Conservation (phyloP, 2,797 vertebrate genomes). For the Enteromius treurensis region DNA sequence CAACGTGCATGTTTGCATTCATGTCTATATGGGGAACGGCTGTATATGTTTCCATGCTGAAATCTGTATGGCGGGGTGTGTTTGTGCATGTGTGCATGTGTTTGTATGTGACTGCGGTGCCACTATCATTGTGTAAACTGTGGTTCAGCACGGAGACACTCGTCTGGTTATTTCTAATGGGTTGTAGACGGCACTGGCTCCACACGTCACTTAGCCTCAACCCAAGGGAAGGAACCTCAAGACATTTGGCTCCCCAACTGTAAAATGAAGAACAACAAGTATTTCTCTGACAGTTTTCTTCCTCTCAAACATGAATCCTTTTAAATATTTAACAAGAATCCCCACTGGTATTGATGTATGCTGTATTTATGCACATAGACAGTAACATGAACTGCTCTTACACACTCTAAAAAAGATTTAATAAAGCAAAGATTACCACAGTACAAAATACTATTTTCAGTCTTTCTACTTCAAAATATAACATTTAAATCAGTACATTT, state of each 20-base stretch:
- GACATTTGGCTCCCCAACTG: slow-evolving; percentile 34
- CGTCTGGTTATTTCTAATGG: slow-evolving; percentile 57
- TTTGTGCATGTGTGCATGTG: slow-evolving; percentile 42
- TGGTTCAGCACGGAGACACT: slow-evolving; percentile 49
- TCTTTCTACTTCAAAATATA: not conserved
- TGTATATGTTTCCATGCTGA: slow-evolving; percentile 50
- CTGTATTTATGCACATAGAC: not conserved
- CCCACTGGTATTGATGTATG: not conserved
- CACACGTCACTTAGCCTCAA: slow-evolving; percentile 51
- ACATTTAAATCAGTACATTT: not conserved
- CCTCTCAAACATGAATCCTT: not conserved
- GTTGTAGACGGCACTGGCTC: slow-evolving; percentile 52
- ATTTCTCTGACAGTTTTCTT: slow-evolving; percentile 20
- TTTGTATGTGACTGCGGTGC: slow-evolving; percentile 54
- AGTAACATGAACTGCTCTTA: not conserved
- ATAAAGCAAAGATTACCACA: not conserved
- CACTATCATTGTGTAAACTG: slow-evolving; percentile 55
- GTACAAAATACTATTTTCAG: not conserved
- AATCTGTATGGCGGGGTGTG: slow-evolving; percentile 35
- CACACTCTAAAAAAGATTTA: not conserved
- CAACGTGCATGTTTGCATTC: slow-evolving; percentile 53
- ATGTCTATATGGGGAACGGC: slow-evolving; percentile 50
- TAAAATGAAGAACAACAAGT: slow-evolving; percentile 22
- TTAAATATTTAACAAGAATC: slow-evolving; percentile 23
- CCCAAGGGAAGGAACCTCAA: slow-evolving; percentile 27